A percentile compares a stretch with the other conserved stretches of the same genome.
Evolutionary conservation across 1,140 invertebrate species (phyloP).

Genomic region (Kradibia gibbosae): DNA sequence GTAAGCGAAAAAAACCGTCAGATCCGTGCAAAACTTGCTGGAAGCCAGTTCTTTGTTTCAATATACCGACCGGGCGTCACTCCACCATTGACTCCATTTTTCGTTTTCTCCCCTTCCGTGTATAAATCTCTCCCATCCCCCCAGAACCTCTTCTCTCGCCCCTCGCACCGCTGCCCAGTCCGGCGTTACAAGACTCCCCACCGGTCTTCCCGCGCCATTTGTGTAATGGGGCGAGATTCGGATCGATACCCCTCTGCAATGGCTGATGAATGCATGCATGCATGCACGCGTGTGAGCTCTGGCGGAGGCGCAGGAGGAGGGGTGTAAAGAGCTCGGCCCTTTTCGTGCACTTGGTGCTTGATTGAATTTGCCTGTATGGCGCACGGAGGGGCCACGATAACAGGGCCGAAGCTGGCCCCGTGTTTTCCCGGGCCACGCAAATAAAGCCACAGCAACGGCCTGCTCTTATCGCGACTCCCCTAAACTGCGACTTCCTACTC

Average conservation of each 20-base stretch:
- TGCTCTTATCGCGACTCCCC: not conserved
- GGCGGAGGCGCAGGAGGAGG: not conserved
- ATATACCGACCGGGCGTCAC: not conserved
- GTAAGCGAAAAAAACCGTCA: not conserved
- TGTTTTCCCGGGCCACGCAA: conserved; percentile 21
- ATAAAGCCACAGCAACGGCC: not conserved
- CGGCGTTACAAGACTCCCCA: no score
- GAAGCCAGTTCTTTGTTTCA: conserved; percentile 4
- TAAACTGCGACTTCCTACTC: not conserved
- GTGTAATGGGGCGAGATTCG: conserved; percentile 31
- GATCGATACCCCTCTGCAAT: conserved; percentile 39
- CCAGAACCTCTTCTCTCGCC: no score
- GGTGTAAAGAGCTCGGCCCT: not conserved
- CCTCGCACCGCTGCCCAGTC: no score
- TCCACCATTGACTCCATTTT: conserved; percentile 26
- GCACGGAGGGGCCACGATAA: not conserved
- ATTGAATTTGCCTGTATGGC: conserved; percentile 48
- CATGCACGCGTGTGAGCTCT: not conserved
- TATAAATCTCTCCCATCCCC: no score
- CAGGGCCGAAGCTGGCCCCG: no score
- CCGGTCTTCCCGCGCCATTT: not conserved
- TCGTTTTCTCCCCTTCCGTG: not conserved
- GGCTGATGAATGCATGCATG: conserved; percentile 3
- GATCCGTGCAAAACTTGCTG: not conserved
- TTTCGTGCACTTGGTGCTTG: conserved; percentile 12